Evolutionary conservation across 2,113 vertebrate species (phyloP).

Genomic region (Pseudorhombus dupliciocellatus): DNA sequence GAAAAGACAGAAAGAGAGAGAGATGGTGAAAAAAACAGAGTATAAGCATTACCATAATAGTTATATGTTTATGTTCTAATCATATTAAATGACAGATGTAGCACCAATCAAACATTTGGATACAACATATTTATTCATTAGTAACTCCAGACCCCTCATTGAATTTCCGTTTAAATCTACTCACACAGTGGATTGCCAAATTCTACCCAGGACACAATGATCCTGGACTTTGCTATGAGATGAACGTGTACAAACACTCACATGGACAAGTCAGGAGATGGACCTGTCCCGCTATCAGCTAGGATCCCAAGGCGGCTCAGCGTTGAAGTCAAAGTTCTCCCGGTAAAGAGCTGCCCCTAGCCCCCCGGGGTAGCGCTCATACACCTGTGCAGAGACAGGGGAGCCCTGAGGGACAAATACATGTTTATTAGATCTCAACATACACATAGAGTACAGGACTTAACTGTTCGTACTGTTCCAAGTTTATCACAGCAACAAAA

Average conservation of each 20-base stretch:
- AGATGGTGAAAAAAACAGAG: background rate
- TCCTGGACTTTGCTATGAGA: constrained; percentile 31
- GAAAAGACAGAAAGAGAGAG: background rate
- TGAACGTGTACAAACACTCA: constrained; percentile 79
- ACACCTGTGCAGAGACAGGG: constrained; percentile 89
- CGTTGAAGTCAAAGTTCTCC: constrained; percentile 99
- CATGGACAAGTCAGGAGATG: constrained; percentile 99
- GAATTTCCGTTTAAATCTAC: background rate
- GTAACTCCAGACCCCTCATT: background rate
- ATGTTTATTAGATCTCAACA: constrained; percentile 8
- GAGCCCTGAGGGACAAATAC: constrained; percentile 73
- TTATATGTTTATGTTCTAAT: background rate
- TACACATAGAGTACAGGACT: too few relatives aligned
- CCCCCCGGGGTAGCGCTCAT: constrained; percentile 96
- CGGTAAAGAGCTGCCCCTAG: constrained; percentile 99
- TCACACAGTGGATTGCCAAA: background rate
- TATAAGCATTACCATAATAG: background rate
- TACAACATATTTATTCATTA: too few relatives aligned
- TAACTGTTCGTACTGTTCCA: background rate
- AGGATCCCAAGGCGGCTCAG: constrained; percentile 99
- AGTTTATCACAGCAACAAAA: background rate
- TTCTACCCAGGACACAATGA: background rate
- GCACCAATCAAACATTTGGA: background rate
- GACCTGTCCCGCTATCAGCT: constrained; percentile 99
- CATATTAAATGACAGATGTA: background rate